Percentiles rank a stretch among this genome's conserved stretches.
Conservation (phyloP, 2,797 vertebrate genomes). For the Chelidonichthys spinosus region DNA sequence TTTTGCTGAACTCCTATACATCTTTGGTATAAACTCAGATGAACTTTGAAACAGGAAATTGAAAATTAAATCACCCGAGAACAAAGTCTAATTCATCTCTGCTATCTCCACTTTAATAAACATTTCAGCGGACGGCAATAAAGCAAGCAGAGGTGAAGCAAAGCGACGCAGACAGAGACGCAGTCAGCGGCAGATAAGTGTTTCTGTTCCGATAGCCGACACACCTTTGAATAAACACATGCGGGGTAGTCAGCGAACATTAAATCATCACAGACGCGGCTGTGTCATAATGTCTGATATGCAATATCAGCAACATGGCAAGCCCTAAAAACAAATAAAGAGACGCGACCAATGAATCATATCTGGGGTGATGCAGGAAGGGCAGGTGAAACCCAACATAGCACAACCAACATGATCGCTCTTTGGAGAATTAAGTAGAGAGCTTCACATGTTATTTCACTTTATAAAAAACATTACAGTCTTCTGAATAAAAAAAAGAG, state of each 20-base stretch:
- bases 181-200: conserved; percentile 7
- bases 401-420: background rate
- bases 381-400: background rate
- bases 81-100: background rate
- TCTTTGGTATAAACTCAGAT: background rate
- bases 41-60: background rate
- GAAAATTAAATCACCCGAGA: conserved; percentile 14
- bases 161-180: conserved; percentile 36
- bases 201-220: conserved; percentile 34
- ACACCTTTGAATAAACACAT: conserved; percentile 44
- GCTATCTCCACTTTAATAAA: conserved; percentile 29
- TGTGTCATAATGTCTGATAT: conserved; percentile 49
- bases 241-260: conserved; percentile 23
- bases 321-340: conserved; percentile 64
- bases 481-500: background rate
- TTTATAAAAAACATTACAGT: background rate
- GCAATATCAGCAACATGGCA: conserved; percentile 33
- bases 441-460: background rate
- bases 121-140: conserved; percentile 30
- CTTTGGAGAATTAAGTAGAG: rapidly evolving
- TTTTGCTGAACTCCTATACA: background rate
- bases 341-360: background rate
- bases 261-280: conserved; percentile 42
- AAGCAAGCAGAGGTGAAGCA: background rate
- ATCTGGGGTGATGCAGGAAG: conserved; percentile 7